Evolutionary conservation across 2,797 vertebrate genomes (phyloP).

Genomic region (Gadopsis bispinosus): DNA sequence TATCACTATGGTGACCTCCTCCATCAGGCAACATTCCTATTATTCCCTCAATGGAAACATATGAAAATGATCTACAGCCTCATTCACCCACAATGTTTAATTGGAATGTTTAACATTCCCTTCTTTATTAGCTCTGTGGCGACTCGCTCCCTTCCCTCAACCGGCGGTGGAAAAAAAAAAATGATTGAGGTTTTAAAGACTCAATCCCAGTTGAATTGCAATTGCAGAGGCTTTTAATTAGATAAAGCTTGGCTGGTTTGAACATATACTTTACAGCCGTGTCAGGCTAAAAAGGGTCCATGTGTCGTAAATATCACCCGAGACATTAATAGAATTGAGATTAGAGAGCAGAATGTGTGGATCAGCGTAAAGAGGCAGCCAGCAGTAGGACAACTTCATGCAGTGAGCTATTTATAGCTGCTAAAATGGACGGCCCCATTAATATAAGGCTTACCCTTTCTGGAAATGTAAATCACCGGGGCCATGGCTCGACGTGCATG

Average conservation of each 20-base stretch:
- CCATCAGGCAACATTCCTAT: slow-evolving; percentile 44
- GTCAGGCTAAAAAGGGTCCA: slow-evolving; percentile 78
- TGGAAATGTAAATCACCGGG: slow-evolving; percentile 80
- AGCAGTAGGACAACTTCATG: slow-evolving; percentile 67
- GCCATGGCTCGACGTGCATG: slow-evolving; percentile 54
- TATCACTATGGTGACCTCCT: slow-evolving; percentile 49
- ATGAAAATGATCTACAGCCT: slow-evolving; percentile 52
- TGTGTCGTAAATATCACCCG: slow-evolving; percentile 78
- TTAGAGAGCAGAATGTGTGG: slow-evolving; percentile 78
- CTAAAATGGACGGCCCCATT: slow-evolving; percentile 77
- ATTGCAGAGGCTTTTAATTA: slow-evolving; percentile 84
- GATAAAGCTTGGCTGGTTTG: slow-evolving; percentile 81
- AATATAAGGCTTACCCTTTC: slow-evolving; percentile 79
- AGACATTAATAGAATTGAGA: slow-evolving; percentile 84
- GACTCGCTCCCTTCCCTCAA: slow-evolving; percentile 45
- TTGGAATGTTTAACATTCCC: slow-evolving; percentile 74
- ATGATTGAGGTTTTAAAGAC: slow-evolving; percentile 82
- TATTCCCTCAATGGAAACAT: slow-evolving; percentile 49
- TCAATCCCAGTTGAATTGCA: slow-evolving; percentile 79
- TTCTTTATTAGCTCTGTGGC: slow-evolving; percentile 71
- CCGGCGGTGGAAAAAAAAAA: background rate
- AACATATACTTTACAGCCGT: slow-evolving; percentile 80
- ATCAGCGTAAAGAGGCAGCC: slow-evolving; percentile 75
- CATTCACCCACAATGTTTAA: slow-evolving; percentile 62
- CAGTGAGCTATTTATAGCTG: slow-evolving; percentile 79